These are phyloP conservation scores for Heptranchias perlo DNA, from an alignment of 2,113 vertebrate genomes.

Conservation along the genomic window DNA sequence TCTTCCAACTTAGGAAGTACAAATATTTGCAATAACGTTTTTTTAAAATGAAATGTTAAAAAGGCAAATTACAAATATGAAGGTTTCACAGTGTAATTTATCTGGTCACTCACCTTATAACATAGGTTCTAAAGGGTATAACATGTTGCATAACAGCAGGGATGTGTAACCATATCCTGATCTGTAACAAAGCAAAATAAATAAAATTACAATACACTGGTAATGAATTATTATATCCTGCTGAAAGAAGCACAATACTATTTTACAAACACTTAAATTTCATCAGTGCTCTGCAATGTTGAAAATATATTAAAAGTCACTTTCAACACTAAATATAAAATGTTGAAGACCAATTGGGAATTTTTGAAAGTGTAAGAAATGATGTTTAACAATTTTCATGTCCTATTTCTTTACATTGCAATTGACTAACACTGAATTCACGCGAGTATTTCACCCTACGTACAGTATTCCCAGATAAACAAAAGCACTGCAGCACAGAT, in stretches of 20 bases:
- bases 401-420: not conserved
- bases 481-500: not conserved
- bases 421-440: too few relatives aligned
- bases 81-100: not conserved
- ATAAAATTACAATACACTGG: not conserved
- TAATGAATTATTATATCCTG: not conserved
- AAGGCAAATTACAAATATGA: not conserved
- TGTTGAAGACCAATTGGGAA: not conserved
- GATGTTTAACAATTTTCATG: too few relatives aligned
- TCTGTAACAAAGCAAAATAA: conserved; percentile 63
- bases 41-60: not conserved
- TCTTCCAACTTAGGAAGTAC: not conserved
- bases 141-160: conserved; percentile 99
- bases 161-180: conserved; percentile 98
- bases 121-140: conserved; percentile 94
- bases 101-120: conserved; percentile 80
- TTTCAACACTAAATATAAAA: not conserved
- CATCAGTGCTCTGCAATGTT: not conserved
- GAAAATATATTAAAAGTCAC: not conserved
- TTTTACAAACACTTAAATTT: not conserved
- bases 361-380: not conserved
- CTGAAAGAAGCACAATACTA: not conserved
- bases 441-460: too few relatives aligned
- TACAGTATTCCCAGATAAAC: too few relatives aligned
- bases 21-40: not conserved